Evolutionary conservation across 2,113 vertebrate genomes (phyloP).

Genomic region (Capra hircus): DNA sequence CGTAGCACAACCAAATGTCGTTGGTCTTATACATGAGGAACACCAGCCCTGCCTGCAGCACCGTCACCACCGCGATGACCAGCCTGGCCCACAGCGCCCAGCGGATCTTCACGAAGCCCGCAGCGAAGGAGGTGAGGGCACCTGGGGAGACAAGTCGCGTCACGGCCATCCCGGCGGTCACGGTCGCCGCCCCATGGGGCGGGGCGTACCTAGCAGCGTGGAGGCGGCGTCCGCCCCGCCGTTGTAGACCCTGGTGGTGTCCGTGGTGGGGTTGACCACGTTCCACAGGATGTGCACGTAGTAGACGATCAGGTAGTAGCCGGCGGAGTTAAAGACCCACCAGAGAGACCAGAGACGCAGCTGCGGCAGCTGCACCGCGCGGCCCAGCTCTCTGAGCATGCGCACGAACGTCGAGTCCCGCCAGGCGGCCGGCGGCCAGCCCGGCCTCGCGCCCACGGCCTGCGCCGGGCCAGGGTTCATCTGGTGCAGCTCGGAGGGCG

Average conservation of each 20-base stretch:
- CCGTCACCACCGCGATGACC: slow-evolving; percentile 87
- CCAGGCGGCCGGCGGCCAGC: slow-evolving; percentile 58
- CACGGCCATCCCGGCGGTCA: neutral
- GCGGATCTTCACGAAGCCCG: slow-evolving; percentile 88
- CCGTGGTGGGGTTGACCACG: slow-evolving; percentile 58
- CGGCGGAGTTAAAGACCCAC: slow-evolving; percentile 95
- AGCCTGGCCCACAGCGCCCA: slow-evolving; percentile 93
- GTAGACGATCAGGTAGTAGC: slow-evolving; percentile 95
- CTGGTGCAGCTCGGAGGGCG: slow-evolving; percentile 68
- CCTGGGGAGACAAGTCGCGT: slow-evolving; percentile 77
- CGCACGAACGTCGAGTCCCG: slow-evolving; percentile 75
- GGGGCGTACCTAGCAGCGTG: slow-evolving; percentile 87
- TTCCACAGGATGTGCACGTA: slow-evolving; percentile 95
- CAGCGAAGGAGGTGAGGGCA: slow-evolving; percentile 84
- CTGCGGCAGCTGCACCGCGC: slow-evolving; percentile 75
- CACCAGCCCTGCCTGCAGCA: slow-evolving; percentile 87
- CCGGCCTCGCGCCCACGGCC: neutral
- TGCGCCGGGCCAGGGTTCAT: slow-evolving; percentile 49
- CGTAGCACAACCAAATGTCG: slow-evolving; percentile 92
- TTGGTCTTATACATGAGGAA: slow-evolving; percentile 85
- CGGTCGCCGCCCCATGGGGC: accelerated
- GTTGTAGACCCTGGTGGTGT: slow-evolving; percentile 85
- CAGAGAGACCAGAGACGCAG: slow-evolving; percentile 94
- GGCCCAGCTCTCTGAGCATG: slow-evolving; percentile 85
- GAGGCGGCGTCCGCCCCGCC: slow-evolving; percentile 93